Evolutionary conservation across 2,888 invertebrate species (phyloP).

Genomic region (Euplexia lucipara): DNA sequence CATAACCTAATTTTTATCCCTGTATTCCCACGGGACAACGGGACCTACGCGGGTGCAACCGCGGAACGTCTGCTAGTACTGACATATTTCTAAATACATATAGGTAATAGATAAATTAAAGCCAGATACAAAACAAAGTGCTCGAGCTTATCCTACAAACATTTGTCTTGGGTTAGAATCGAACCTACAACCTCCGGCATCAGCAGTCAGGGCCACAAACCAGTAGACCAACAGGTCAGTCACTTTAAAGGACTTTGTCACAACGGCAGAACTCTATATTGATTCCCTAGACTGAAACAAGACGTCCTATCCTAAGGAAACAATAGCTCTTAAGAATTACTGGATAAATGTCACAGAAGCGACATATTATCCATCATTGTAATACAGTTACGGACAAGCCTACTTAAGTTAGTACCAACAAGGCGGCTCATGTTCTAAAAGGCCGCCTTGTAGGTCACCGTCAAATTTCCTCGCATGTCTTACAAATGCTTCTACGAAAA

Average conservation of each 20-base stretch:
- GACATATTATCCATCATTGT: slow-evolving; percentile 24
- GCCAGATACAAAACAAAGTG: too few relatives aligned
- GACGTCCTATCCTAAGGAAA: slow-evolving; percentile 16
- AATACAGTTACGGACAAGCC: slow-evolving; percentile 22
- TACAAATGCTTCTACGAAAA: slow-evolving; percentile 31
- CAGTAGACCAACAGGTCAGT: too few relatives aligned
- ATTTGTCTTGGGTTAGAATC: too few relatives aligned
- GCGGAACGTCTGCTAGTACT: too few relatives aligned
- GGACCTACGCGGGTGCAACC: too few relatives aligned
- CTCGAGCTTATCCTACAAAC: too few relatives aligned
- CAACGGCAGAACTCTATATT: not conserved
- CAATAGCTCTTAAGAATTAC: not conserved
- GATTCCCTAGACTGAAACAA: not conserved
- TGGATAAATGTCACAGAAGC: not conserved
- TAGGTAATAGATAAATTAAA: too few relatives aligned
- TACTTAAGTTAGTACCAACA: slow-evolving; percentile 9
- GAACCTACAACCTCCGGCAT: too few relatives aligned
- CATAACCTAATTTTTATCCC: too few relatives aligned
- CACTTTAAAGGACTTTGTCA: not conserved
- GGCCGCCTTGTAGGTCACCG: slow-evolving; percentile 16
- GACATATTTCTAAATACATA: too few relatives aligned
- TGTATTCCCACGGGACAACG: too few relatives aligned
- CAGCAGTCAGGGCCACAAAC: too few relatives aligned
- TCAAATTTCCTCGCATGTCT: slow-evolving; percentile 25
- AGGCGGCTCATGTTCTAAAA: slow-evolving; percentile 29